These are phyloP conservation scores for Charanyca ferruginea DNA, from an alignment of 2,888 invertebrate species.

Conservation along the genomic window DNA sequence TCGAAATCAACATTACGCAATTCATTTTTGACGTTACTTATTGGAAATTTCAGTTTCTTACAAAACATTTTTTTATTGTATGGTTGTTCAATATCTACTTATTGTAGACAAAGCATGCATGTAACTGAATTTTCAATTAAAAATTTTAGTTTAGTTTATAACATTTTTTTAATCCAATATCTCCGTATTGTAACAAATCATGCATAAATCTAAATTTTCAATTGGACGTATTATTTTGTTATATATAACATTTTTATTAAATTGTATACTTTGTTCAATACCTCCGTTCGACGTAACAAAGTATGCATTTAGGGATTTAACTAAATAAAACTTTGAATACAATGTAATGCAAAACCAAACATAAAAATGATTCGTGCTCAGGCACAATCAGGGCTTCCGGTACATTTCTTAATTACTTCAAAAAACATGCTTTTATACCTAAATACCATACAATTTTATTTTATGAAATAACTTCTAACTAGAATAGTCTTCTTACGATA, in stretches of 20 bases:
- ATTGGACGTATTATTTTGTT: not conserved
- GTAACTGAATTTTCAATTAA: no score
- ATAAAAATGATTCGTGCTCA: slow-evolving; percentile 2
- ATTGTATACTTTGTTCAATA: not conserved
- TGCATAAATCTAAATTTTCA: not conserved
- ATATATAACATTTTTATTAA: not conserved
- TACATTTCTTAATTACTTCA: slow-evolving; percentile 13
- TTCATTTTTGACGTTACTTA: not conserved
- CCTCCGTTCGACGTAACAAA: not conserved
- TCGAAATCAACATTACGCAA: slow-evolving; percentile 23
- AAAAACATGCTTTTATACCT: slow-evolving; percentile 46
- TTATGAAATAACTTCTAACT: slow-evolving; percentile 55
- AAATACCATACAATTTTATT: slow-evolving; percentile 60
- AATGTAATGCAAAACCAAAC: not conserved
- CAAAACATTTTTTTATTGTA: not conserved
- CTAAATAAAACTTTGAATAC: not conserved
- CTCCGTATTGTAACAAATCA: not conserved
- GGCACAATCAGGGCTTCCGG: no score
- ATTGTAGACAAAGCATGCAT: no score
- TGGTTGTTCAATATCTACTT: not conserved
- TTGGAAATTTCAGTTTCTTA: not conserved
- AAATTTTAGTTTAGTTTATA: no score
- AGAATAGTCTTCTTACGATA: slow-evolving; percentile 51
- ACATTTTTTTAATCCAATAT: no score
- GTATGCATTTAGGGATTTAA: not conserved